A percentile compares a stretch with the other conserved stretches of the same genome.
Conservation (phyloP, 2,113 vertebrate genomes). For the Hystrix brachyura region DNA sequence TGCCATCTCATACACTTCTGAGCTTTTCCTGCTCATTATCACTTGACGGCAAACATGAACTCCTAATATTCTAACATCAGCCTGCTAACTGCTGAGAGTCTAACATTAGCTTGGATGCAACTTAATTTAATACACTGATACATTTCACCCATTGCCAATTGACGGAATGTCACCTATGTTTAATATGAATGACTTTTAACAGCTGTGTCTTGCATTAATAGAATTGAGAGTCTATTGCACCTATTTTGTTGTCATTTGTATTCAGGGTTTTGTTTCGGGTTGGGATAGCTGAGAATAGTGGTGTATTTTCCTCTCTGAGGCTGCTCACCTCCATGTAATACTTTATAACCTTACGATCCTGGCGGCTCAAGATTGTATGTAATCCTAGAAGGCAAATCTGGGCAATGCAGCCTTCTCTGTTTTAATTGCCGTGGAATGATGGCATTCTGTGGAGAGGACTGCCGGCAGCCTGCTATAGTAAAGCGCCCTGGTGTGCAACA, state of each 20-base stretch:
- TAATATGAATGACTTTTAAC: constrained; percentile 45
- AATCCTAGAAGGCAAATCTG: neutral
- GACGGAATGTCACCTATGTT: constrained; percentile 10
- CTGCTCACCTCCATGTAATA: neutral
- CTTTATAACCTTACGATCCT: neutral
- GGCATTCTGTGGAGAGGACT: neutral
- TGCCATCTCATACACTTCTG: neutral
- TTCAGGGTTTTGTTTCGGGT: constrained; percentile 14
- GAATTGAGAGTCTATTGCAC: neutral
- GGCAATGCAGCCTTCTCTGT: neutral
- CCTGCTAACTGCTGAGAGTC: constrained; percentile 12
- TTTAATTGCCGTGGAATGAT: neutral
- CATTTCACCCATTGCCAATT: neutral
- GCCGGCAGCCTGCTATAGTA: neutral
- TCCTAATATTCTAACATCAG: neutral
- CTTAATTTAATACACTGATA: constrained; percentile 62
- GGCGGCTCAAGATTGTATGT: neutral
- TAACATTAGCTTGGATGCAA: constrained; percentile 20
- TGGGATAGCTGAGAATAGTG: neutral
- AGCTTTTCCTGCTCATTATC: neutral
- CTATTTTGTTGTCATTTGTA: neutral
- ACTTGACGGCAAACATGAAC: constrained; percentile 13
- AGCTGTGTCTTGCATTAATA: neutral
- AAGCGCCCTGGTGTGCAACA: neutral
- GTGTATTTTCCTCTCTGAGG: neutral